Evolutionary conservation across 2,113 vertebrate species (phyloP).

Genomic region (Tachycineta bicolor): DNA sequence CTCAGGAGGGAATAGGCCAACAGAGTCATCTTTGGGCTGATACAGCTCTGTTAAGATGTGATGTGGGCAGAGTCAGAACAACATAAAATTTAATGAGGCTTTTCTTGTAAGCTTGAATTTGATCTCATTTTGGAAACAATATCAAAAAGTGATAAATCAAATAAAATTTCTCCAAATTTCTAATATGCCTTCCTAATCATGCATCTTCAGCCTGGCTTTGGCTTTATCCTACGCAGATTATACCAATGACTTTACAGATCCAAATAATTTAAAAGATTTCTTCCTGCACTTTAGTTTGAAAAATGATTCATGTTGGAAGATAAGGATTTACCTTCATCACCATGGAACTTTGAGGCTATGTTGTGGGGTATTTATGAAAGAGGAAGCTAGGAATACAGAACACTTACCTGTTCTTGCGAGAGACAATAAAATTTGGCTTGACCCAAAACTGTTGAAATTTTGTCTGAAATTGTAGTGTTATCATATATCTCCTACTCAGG

Average conservation of each 20-base stretch:
- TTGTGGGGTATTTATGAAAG: not conserved
- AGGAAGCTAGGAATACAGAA: not conserved
- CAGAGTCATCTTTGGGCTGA: not conserved
- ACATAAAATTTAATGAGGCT: not conserved
- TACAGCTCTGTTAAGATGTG: not conserved
- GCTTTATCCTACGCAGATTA: not conserved
- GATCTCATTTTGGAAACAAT: not conserved
- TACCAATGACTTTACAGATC: not conserved
- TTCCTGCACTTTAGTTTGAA: conserved; percentile 10
- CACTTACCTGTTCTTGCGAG: not conserved
- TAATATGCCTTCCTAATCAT: not conserved
- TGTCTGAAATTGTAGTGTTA: not conserved
- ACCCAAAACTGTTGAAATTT: conserved; percentile 44
- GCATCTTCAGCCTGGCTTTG: not conserved
- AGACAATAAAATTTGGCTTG: conserved; percentile 18
- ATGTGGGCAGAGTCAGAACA: not conserved
- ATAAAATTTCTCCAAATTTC: not conserved
- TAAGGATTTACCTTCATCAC: not conserved
- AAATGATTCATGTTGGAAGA: conserved; percentile 13
- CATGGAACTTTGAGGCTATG: not conserved
- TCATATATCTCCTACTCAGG: not conserved
- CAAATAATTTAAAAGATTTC: not conserved
- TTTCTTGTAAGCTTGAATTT: not conserved
- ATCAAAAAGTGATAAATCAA: not conserved
- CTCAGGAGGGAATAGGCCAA: not conserved